phyloP scores from a whole-genome alignment of 2,113 vertebrate species.

The Oryzias curvinotus region DNA sequence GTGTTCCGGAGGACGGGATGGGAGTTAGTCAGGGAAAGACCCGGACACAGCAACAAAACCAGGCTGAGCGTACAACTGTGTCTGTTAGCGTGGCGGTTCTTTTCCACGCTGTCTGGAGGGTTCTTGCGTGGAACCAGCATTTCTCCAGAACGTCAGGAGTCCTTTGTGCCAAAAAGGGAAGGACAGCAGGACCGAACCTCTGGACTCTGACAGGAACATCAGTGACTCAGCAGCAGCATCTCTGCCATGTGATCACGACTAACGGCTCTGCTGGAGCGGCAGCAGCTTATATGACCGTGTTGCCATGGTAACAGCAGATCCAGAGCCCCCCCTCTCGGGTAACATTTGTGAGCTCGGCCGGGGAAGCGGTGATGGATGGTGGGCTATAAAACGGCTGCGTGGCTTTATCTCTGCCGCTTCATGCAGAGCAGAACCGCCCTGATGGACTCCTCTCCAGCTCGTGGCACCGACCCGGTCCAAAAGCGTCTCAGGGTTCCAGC shows the following conservation, averaged over 20 bases:
- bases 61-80: too few species aligned
- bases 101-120: too few species aligned
- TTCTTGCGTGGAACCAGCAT: too few species aligned
- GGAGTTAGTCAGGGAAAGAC: too few species aligned
- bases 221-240: conserved; percentile 6
- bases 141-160: too few species aligned
- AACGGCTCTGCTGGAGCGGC: background rate
- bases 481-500: too few species aligned
- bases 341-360: conserved; percentile 23
- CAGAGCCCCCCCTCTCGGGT: background rate
- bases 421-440: conserved; percentile 4
- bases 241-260: background rate
- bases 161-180: too few species aligned
- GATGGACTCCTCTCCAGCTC: too few species aligned
- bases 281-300: background rate
- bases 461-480: too few species aligned
- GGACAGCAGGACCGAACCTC: background rate
- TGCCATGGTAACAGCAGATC: background rate
- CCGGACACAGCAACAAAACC: too few species aligned
- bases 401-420: conserved; percentile 34
- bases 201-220: background rate
- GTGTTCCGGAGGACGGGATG: too few species aligned
- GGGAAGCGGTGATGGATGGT: conserved; percentile 31
- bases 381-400: conserved; percentile 17
- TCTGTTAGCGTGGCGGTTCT: too few species aligned